Conservation (phyloP, 2,797 vertebrate species). For the Babyrousa celebensis region DNA sequence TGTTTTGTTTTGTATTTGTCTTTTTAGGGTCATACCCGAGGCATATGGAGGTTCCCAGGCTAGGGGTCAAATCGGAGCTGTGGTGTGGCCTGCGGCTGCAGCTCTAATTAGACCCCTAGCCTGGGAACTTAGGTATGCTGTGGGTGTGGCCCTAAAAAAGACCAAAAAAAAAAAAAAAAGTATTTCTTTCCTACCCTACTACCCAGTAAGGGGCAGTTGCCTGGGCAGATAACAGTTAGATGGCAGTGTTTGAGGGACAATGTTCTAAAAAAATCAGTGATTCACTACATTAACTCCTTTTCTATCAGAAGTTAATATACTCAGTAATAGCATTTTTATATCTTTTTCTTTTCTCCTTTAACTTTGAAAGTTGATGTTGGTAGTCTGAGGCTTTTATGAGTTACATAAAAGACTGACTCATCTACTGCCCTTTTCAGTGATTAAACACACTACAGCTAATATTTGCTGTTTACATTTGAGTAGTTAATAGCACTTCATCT, state of each 20-base stretch:
- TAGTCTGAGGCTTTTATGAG: background rate
- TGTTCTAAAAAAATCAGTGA: background rate
- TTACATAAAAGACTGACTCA: conserved; percentile 48
- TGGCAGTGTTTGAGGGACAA: background rate
- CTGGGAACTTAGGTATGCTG: too few relatives aligned
- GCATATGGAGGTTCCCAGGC: too few relatives aligned
- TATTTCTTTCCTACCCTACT: background rate
- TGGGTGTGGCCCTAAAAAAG: too few relatives aligned
- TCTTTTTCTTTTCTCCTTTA: conserved; percentile 53
- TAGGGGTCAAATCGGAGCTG: too few relatives aligned
- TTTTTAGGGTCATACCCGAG: too few relatives aligned
- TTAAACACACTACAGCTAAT: background rate
- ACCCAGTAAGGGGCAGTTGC: background rate
- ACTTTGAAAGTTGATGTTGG: conserved; percentile 41
- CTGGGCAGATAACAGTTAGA: background rate
- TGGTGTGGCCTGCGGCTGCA: too few relatives aligned
- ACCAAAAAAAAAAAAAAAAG: too few relatives aligned
- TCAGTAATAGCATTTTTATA: background rate
- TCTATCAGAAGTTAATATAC: conserved; percentile 28
- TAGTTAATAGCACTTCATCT: conserved; percentile 48
- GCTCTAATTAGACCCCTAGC: too few relatives aligned
- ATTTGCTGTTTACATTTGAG: conserved; percentile 49
- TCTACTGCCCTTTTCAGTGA: conserved; percentile 24
- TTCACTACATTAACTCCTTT: conserved; percentile 14
- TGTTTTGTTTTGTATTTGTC: too few relatives aligned